Conservation (phyloP, 2,797 vertebrate genomes). For the Numenius phaeopus region DNA sequence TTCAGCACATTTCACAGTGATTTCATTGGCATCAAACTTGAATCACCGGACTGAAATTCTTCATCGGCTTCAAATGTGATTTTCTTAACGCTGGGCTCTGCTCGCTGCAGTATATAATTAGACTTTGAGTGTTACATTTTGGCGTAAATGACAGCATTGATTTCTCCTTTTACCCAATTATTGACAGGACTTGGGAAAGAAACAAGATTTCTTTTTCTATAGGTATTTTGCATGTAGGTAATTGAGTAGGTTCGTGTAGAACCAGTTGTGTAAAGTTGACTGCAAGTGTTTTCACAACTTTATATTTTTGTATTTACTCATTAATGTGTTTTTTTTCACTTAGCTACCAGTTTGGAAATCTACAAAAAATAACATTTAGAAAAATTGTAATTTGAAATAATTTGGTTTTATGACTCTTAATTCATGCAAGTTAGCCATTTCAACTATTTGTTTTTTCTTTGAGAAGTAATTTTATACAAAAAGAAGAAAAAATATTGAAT, state of each 20-base stretch:
- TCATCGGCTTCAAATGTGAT: background rate
- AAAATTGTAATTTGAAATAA: background rate
- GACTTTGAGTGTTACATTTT: background rate
- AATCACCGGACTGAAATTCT: background rate
- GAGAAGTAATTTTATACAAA: background rate
- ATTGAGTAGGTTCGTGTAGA: background rate
- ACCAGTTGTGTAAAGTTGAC: background rate
- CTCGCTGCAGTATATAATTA: background rate
- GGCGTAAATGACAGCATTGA: background rate
- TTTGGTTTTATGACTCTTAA: background rate
- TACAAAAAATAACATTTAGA: background rate
- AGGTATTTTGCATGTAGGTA: background rate
- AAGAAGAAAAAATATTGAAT: background rate
- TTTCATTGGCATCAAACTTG: background rate
- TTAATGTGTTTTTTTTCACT: background rate
- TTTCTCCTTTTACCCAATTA: background rate
- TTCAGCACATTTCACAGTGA: background rate
- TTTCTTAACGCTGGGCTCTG: background rate
- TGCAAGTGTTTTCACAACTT: background rate
- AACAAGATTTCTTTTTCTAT: accelerated
- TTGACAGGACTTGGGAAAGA: background rate
- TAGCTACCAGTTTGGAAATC: background rate
- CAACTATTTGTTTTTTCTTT: background rate
- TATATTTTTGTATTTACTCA: background rate
- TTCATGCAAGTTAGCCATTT: background rate